These are phyloP conservation scores for Mesocentrotus franciscanus DNA, from an alignment of 53 echinoderm and acorn worm species.

Conservation along the genomic window DNA sequence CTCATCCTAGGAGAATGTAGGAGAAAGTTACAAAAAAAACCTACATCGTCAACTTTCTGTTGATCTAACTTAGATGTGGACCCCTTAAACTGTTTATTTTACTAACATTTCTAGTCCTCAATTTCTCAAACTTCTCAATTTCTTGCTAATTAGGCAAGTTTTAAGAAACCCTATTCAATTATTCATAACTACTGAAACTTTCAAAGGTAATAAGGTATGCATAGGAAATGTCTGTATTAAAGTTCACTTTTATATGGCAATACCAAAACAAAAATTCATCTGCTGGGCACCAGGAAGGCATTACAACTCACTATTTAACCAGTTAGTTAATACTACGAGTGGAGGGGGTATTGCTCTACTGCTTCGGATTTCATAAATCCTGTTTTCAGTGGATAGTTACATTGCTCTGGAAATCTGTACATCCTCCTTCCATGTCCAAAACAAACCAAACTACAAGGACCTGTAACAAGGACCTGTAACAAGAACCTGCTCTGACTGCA, in stretches of 20 bases:
- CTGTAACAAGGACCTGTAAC: neutral
- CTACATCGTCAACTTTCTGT: neutral
- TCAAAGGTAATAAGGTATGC: no score
- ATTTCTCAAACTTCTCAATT: neutral
- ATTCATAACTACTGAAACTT: no score
- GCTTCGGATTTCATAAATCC: neutral
- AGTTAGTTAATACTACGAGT: neutral
- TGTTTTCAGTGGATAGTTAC: slow-evolving; percentile 1
- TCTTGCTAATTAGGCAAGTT: neutral
- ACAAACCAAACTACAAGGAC: neutral
- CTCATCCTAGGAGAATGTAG: no score
- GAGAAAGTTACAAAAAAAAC: neutral
- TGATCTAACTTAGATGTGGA: slow-evolving; percentile 45
- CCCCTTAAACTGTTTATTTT: neutral
- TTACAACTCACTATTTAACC: no score
- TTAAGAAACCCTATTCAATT: neutral
- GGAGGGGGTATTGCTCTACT: neutral
- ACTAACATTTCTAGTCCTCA: neutral
- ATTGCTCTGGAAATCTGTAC: slow-evolving; percentile 8
- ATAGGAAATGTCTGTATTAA: no score
- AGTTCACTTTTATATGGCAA: no score
- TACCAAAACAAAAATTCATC: no score
- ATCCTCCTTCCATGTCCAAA: slow-evolving; percentile 31
- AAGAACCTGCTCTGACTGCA: slow-evolving; percentile 1
- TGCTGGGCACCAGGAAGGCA: no score